Percentiles rank a stretch among this genome's conserved stretches.
Evolutionary conservation across 2,888 invertebrate genomes (phyloP).

Genomic region (Philereme vetulata): DNA sequence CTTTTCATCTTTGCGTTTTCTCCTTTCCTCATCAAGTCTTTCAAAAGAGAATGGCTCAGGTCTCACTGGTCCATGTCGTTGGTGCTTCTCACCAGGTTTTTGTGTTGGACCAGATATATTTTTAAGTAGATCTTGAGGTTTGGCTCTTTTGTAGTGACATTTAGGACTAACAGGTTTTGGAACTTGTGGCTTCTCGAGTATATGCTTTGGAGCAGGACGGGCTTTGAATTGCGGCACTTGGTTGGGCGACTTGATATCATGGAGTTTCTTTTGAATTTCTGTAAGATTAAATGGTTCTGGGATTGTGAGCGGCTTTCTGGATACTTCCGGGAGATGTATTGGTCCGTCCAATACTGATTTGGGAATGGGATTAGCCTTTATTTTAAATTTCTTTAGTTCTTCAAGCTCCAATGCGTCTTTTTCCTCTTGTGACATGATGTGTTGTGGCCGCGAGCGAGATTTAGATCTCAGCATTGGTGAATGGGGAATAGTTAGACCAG

Average conservation of each 20-base stretch:
- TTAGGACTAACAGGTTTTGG: slow-evolving; percentile 66
- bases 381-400: slow-evolving; percentile 86
- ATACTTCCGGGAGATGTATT: slow-evolving; percentile 73
- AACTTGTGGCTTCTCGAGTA: slow-evolving; percentile 71
- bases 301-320: slow-evolving; percentile 82
- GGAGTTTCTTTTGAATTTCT: slow-evolving; percentile 74
- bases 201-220: slow-evolving; percentile 84
- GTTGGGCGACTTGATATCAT: slow-evolving; percentile 45
- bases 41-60: slow-evolving; percentile 88
- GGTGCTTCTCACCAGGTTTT: slow-evolving; percentile 49
- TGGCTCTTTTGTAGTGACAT: slow-evolving; percentile 63
- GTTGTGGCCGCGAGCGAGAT: slow-evolving; percentile 78
- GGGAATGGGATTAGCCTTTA: slow-evolving; percentile 87
- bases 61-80: slow-evolving; percentile 58
- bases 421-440: slow-evolving; percentile 83
- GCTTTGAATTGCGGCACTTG: slow-evolving; percentile 81
- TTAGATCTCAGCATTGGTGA: slow-evolving; percentile 83
- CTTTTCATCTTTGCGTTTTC: slow-evolving; percentile 84
- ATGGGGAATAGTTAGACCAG: slow-evolving; percentile 74
- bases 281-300: slow-evolving; percentile 87
- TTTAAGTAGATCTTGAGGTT: slow-evolving; percentile 50
- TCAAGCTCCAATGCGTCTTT: slow-evolving; percentile 85
- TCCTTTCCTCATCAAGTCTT: slow-evolving; percentile 82
- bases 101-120: slow-evolving; percentile 37
- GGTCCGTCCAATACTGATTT: slow-evolving; percentile 82